phyloP scores from a whole-genome alignment of 2,113 vertebrate genomes.

The Macrotus californicus region DNA sequence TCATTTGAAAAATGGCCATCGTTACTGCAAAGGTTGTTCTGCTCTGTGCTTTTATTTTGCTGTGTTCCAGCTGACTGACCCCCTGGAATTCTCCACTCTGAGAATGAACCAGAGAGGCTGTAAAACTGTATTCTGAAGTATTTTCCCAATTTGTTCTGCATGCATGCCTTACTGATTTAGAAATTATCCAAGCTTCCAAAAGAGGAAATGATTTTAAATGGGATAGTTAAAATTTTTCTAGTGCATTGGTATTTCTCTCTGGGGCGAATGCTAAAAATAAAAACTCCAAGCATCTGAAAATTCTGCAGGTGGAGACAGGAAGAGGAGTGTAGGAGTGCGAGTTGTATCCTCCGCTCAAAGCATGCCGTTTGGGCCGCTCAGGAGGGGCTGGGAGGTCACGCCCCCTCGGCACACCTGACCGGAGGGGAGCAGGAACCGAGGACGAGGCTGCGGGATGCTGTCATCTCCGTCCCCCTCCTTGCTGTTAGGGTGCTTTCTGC shows the following conservation, averaged over 20 bases:
- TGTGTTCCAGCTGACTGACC: not conserved
- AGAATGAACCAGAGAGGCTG: not conserved
- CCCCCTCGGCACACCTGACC: too few relatives aligned
- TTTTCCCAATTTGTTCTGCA: not conserved
- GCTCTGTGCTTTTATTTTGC: not conserved
- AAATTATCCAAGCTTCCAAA: conserved; percentile 28
- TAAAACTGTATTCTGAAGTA: not conserved
- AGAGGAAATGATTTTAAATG: conserved; percentile 15
- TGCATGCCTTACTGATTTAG: not conserved
- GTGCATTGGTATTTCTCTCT: not conserved
- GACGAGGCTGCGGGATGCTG: not conserved
- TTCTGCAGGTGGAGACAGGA: not conserved
- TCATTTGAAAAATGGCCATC: not conserved
- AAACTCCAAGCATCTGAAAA: not conserved
- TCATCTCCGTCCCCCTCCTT: not conserved
- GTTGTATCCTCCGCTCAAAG: not conserved
- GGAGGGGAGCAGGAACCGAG: not conserved
- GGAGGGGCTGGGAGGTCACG: not conserved
- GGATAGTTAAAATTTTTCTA: not conserved
- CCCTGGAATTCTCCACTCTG: not conserved
- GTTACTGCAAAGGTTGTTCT: not conserved
- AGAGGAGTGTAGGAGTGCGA: not conserved
- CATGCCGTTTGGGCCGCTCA: not conserved
- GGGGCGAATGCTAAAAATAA: not conserved
- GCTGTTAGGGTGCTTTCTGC: not conserved